These are phyloP conservation scores for Sebastes kiyomatsui DNA, from an alignment of 2,797 vertebrate species.

Conservation along the genomic window DNA sequence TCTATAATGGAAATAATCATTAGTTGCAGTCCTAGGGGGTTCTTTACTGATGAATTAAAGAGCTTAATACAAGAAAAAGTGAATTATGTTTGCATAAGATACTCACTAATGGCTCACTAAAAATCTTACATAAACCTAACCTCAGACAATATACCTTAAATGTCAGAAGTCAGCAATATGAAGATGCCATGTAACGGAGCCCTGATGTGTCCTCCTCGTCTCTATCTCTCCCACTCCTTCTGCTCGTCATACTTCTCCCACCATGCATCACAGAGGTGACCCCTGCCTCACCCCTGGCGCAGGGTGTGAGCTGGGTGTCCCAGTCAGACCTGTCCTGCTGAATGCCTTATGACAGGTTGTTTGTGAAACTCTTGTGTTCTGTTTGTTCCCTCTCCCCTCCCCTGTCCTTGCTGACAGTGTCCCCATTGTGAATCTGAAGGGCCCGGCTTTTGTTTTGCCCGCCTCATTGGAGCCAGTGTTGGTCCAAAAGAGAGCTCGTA, in stretches of 20 bases:
- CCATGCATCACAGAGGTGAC: slow-evolving; percentile 50
- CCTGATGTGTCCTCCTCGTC: not conserved
- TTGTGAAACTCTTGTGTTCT: slow-evolving; percentile 78
- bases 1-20: not conserved
- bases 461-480: slow-evolving; percentile 65
- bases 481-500: slow-evolving; percentile 50
- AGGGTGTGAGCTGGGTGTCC: slow-evolving; percentile 61
- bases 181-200: not conserved
- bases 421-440: slow-evolving; percentile 71
- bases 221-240: not conserved
- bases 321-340: slow-evolving; percentile 75
- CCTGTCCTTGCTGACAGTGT: slow-evolving; percentile 67
- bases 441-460: slow-evolving; percentile 66
- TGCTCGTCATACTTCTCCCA: slow-evolving; percentile 28
- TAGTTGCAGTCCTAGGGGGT: not conserved
- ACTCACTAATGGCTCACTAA: not conserved
- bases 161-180: slow-evolving; percentile 14
- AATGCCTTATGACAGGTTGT: slow-evolving; percentile 82
- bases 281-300: slow-evolving; percentile 53
- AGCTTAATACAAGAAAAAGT: too few relatives aligned
- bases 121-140: slow-evolving; percentile 12
- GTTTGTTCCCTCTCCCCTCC: slow-evolving; percentile 75
- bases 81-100: not conserved
- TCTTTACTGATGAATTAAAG: not conserved
- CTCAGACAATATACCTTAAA: not conserved